phyloP scores from a whole-genome alignment of 2,113 vertebrate genomes.

The Stomatorhinus ivindoensis region DNA sequence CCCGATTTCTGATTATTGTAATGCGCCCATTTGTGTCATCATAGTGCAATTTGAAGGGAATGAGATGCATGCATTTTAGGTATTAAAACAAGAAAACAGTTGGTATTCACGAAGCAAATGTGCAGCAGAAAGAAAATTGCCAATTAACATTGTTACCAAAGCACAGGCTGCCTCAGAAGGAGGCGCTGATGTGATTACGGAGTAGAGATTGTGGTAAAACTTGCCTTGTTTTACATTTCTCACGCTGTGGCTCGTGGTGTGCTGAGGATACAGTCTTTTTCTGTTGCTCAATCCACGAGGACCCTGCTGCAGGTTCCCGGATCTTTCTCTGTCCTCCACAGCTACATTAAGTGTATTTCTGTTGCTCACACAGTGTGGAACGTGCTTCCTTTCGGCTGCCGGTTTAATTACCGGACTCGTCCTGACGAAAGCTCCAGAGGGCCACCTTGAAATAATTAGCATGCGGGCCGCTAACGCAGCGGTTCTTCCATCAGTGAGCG shows the following conservation, averaged over 20 bases:
- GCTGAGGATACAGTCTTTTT: neutral
- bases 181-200: neutral
- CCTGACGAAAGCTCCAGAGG: conserved; percentile 50
- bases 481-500: conserved; percentile 43
- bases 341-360: neutral
- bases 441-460: conserved; percentile 43
- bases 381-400: neutral
- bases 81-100: neutral
- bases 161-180: neutral
- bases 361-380: neutral
- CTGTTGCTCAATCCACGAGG: neutral
- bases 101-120: neutral
- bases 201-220: neutral
- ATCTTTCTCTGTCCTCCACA: neutral
- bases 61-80: conserved; percentile 2
- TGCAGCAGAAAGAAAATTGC: neutral
- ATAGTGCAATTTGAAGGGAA: neutral
- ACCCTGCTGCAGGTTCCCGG: neutral
- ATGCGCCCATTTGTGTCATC: neutral
- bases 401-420: conserved; percentile 22
- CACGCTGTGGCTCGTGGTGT: neutral
- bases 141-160: conserved; percentile 1
- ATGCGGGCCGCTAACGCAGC: conserved; percentile 44
- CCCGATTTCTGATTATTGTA: neutral
- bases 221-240: neutral